Conservation (phyloP, 2,797 vertebrate genomes). For the Nyctibius grandis region DNA sequence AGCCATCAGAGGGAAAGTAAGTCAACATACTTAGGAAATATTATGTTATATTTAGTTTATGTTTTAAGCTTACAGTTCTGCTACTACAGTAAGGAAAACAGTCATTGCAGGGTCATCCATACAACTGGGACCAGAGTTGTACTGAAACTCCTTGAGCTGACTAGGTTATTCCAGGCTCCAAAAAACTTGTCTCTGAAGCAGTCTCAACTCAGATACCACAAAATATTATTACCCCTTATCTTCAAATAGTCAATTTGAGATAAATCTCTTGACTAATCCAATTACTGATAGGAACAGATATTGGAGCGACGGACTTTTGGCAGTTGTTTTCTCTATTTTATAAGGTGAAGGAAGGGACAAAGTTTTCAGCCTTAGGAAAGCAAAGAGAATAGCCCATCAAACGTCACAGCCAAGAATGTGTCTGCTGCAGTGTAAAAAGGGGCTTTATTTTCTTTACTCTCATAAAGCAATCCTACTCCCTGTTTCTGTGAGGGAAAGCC, state of each 20-base stretch:
- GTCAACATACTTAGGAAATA: neutral
- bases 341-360: neutral
- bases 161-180: neutral
- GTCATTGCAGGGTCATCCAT: neutral
- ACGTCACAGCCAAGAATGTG: neutral
- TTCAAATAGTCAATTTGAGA: neutral
- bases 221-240: neutral
- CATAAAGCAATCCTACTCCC: neutral
- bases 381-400: neutral
- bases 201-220: neutral
- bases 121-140: neutral
- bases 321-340: neutral
- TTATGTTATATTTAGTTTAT: neutral
- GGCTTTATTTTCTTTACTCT: neutral
- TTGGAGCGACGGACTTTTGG: neutral
- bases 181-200: neutral
- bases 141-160: neutral
- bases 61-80: neutral
- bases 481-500: neutral
- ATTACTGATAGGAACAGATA: neutral
- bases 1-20: neutral
- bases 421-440: neutral
- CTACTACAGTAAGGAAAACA: neutral
- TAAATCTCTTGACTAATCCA: neutral
- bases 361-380: neutral